These are phyloP conservation scores for Gobio occitaniae DNA, from an alignment of 2,797 vertebrate species.

Conservation along the genomic window DNA sequence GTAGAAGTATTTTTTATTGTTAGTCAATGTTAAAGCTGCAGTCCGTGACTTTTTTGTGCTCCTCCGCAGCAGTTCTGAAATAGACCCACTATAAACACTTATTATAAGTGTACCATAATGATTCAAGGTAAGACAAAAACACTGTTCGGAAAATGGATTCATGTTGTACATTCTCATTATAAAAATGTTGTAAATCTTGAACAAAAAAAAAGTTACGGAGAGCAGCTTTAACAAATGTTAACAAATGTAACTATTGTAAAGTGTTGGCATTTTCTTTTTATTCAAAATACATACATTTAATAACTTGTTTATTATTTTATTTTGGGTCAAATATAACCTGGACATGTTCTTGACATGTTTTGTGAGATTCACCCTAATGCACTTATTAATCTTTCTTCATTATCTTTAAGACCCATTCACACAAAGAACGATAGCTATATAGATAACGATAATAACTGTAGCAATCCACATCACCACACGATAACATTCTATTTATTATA, in stretches of 20 bases:
- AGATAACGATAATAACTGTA: background rate
- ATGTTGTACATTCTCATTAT: no score
- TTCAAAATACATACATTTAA: background rate
- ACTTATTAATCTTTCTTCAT: background rate
- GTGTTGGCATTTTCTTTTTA: background rate
- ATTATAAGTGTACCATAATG: no score
- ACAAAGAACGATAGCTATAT: background rate
- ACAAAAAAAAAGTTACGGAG: no score
- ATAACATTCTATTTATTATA: background rate
- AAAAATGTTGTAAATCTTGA: no score
- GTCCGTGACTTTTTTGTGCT: no score
- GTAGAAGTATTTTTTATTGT: no score
- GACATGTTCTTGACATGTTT: background rate
- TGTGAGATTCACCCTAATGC: background rate
- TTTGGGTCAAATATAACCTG: background rate
- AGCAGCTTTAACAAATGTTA: background rate
- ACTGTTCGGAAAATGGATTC: no score
- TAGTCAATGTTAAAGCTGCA: background rate
- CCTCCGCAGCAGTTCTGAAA: no score
- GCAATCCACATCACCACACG: background rate
- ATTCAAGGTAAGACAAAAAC: no score
- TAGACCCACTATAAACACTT: no score
- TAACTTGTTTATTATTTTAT: background rate
- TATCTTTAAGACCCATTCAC: background rate
- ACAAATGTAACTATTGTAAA: background rate